Evolutionary conservation across 2,888 invertebrate species (phyloP), one percentile per base, ranked within the genome.

Genomic region (Cremastinae sp.): DNA sequence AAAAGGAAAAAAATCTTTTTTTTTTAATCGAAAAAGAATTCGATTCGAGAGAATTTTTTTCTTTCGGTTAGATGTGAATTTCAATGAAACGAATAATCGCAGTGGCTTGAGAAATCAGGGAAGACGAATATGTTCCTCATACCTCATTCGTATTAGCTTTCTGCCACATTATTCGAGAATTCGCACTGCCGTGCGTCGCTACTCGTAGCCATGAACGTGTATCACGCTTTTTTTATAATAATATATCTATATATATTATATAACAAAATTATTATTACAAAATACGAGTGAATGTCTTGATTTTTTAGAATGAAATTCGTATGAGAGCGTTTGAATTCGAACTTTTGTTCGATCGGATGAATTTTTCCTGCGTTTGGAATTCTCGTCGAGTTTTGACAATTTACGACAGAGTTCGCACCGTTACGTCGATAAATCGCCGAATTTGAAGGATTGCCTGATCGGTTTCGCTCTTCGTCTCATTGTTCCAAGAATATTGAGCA

Each of bases 401-500:
- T 36, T 45, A 20, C 14, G 14, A 71, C 47, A 22, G 47, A 16
- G 53, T 8, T 47, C 16, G 10, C 12, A 70, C 61, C 38, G 77
- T 81, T 84, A 85, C 73, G 83, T 82, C 14, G 85, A 74, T 4
- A 81, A 71, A 73, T 86, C 86, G 0, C 83, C 54, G 58, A 85
- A 82, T 72, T 85, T 84, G 45, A 87, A 79, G 2, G 86, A 84
- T 68, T 87, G 87, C 71, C 90, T 90, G 49, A 89, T 84, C 34
- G 90, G 90, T 74, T 91, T 92, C 1, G 92, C 91, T 79, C 92
- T 90, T 74, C 92, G 88, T 80, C 92, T 90, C 86, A 93, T 90
- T 53, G 92, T 93, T 12, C 93, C 94, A 20, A 95, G 90, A 75
- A 94, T 94, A 82, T 93, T 93, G 59, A 94, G 90, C 93, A 95